Base-by-base conservation (phyloP, 2,888 invertebrate genomes). In the Ophion costatus region DNA sequence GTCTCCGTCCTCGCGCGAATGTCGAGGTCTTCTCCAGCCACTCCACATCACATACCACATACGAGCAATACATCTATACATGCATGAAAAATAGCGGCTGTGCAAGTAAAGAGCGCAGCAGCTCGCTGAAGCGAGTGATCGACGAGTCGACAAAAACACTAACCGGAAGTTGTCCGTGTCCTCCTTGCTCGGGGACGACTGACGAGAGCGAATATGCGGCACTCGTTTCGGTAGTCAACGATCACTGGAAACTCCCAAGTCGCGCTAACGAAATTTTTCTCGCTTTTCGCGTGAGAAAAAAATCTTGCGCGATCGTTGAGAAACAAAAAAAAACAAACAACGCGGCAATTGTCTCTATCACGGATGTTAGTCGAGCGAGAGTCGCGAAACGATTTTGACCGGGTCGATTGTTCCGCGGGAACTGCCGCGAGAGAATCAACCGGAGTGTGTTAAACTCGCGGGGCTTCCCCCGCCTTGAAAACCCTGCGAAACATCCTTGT, bases 1-100 rank as follows among this genome's bases (percentile, higher is more conserved):
- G 71, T 78, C 82, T 77, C 64, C 86, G 78, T 76, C 77, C 38
- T 66, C 73, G 79, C 73, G 79, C 73, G 87, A 88, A 83, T 83
- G 80, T 86, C 85, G 84, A 71, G 79, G 75, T 69, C 63, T 74
- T 64, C 73, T 64, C 77, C 45, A 33, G 56, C 63, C 73, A 24
- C 69, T 63, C 51, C 51, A 20, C 17, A 70, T 59, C 22, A 57
- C 33, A 56, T 17, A 29, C 20, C 10, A 61, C 14, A 70, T 17
- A 70, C 69, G 29, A 5, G 17, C 2, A 20, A 70, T n/a, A 51
- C 11, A 70, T 73, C 56, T 24, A 22, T 22, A 57, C 38, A 56
- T 10, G n/a, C 17, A 24, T 17, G n/a, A n/a, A 75, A 51, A 66
- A 24, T 42, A 24, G 42, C 61, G 66, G 33, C 24, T 20, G 57